These are phyloP conservation scores for Novumbra hubbsi DNA, from an alignment of 2,797 vertebrate species.

Conservation along the genomic window DNA sequence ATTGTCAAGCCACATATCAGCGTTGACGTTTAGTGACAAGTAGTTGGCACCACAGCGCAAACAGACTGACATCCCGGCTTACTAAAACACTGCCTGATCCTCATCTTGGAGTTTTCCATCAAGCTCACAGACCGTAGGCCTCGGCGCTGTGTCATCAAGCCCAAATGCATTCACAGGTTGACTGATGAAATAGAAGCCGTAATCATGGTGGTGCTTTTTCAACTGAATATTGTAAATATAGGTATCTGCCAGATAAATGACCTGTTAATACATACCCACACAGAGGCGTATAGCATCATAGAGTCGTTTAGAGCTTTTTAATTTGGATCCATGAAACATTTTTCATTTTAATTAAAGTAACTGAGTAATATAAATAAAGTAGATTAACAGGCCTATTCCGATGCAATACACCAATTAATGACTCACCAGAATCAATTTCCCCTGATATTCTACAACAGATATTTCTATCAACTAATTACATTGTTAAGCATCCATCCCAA, in stretches of 20 bases:
- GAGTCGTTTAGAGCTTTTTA: conserved; percentile 45
- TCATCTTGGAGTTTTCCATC: neutral
- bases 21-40: neutral
- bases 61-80: neutral
- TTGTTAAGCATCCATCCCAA: neutral
- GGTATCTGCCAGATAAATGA: neutral
- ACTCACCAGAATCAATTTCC: conserved; percentile 43
- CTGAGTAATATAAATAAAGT: conserved; percentile 54
- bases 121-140: neutral
- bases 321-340: conserved; percentile 44
- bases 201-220: neutral
- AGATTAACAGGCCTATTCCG: conserved; percentile 45
- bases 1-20: neutral
- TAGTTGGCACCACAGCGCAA: neutral
- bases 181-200: neutral
- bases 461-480: conserved; percentile 27
- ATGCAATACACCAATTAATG: conserved; percentile 39
- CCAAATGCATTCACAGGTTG: neutral
- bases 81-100: neutral
- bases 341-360: conserved; percentile 61
- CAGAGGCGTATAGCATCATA: conserved; percentile 14
- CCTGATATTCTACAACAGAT: conserved; percentile 41
- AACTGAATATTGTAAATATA: neutral
- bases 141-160: neutral
- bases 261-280: neutral